phyloP scores from a whole-genome alignment of 1,140 invertebrate species.

The Megathymus violae region DNA sequence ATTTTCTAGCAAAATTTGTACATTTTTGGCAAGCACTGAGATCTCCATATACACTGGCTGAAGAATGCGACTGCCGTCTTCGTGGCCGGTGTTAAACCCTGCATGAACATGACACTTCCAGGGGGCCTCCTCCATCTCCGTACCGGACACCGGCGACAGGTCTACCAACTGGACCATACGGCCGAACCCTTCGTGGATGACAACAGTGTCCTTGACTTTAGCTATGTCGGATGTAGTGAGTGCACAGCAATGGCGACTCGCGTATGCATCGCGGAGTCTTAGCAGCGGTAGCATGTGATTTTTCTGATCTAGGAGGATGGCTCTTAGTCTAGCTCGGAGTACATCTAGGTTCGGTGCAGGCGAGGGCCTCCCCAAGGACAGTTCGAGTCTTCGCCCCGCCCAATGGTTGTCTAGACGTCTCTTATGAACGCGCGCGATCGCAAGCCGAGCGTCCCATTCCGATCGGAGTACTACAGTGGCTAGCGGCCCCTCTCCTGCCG shows the following conservation, averaged over 20 bases:
- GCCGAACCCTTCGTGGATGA: slow-evolving; percentile 82
- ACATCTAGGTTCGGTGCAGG: slow-evolving; percentile 87
- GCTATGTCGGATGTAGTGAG: slow-evolving; percentile 92
- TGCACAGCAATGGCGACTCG: slow-evolving; percentile 90
- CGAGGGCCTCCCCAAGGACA: slow-evolving; percentile 88
- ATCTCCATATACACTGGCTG: slow-evolving; percentile 89
- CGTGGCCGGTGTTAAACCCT: slow-evolving; percentile 75
- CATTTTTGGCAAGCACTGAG: slow-evolving; percentile 85
- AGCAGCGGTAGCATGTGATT: slow-evolving; percentile 89
- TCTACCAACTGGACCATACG: slow-evolving; percentile 87
- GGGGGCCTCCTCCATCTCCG: slow-evolving; percentile 70
- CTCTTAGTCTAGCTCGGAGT: slow-evolving; percentile 74
- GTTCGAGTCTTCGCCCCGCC: slow-evolving; percentile 90
- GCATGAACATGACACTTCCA: slow-evolving; percentile 86
- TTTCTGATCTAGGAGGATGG: slow-evolving; percentile 87
- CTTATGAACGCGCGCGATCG: slow-evolving; percentile 92
- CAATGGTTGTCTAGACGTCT: slow-evolving; percentile 86
- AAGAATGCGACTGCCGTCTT: slow-evolving; percentile 87
- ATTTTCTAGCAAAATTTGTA: slow-evolving; percentile 86
- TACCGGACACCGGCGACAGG: slow-evolving; percentile 56
- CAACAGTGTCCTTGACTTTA: slow-evolving; percentile 88
- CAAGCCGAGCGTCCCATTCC: slow-evolving; percentile 87
- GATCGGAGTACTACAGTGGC: slow-evolving; percentile 70
- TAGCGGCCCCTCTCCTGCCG: slow-evolving; percentile 65
- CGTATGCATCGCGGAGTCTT: slow-evolving; percentile 92